A percentile compares a stretch with the other conserved stretches of the same genome.
Evolutionary conservation across 2,113 vertebrate species (phyloP).

Genomic region (Rhegmatorhina hoffmannsi): DNA sequence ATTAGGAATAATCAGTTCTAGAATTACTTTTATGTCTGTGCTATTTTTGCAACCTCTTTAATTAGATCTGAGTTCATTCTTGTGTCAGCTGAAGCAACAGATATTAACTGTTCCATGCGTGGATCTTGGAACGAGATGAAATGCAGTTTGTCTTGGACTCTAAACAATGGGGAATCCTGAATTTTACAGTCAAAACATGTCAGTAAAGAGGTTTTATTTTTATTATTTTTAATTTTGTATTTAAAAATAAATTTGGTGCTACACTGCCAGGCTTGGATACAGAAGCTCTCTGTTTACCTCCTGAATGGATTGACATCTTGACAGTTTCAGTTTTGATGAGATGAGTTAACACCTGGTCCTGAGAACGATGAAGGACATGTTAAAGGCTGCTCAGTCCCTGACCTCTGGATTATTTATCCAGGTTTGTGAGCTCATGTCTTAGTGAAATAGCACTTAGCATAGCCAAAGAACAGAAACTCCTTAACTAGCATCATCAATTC

Average conservation of each 20-base stretch:
- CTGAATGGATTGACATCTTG: not conserved
- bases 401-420: not conserved
- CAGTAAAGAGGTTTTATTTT: not conserved
- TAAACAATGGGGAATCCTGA: not conserved
- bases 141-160: not conserved
- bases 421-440: not conserved
- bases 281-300: slow-evolving; percentile 13
- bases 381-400: not conserved
- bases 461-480: not conserved
- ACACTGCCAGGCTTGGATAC: not conserved
- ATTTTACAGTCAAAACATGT: not conserved
- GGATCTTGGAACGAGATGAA: slow-evolving; percentile 5
- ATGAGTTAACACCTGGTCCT: not conserved
- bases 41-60: slow-evolving; percentile 66
- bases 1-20: slow-evolving; percentile 63
- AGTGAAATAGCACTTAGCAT: not conserved
- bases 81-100: slow-evolving; percentile 47
- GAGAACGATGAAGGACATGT: not conserved
- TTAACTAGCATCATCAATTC: not conserved
- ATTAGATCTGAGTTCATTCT: slow-evolving; percentile 51
- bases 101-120: slow-evolving; percentile 28
- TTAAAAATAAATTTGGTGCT: not conserved
- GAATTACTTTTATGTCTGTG: slow-evolving; percentile 55
- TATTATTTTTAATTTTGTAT: not conserved
- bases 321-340: not conserved